A percentile compares a stretch with the other conserved stretches of the same genome.
Conservation (phyloP, 2,888 invertebrate species). For the Dryomyza anilis region DNA sequence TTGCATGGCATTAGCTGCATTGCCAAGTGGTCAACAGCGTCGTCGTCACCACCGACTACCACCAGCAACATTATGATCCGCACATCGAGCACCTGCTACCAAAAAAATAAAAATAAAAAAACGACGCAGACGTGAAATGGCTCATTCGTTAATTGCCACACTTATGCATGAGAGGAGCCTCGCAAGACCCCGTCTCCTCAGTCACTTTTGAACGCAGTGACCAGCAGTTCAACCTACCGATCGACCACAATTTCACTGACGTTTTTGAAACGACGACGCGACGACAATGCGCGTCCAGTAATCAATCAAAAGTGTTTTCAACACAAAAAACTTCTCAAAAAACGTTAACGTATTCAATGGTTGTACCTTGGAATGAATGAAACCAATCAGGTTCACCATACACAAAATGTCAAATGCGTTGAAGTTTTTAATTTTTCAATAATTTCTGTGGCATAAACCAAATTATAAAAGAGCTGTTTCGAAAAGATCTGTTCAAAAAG, state of each 20-base stretch:
- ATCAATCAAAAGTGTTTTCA: slow-evolving; percentile 15
- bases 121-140: background rate
- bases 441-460: too few species aligned
- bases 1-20: too few species aligned
- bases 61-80: background rate
- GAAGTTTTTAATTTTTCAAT: slow-evolving; percentile 1
- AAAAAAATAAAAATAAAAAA: background rate
- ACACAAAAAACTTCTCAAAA: too few species aligned
- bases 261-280: too few species aligned
- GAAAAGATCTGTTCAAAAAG: background rate
- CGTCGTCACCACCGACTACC: background rate
- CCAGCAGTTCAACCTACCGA: background rate
- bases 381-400: background rate
- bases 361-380: background rate
- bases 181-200: too few species aligned
- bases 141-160: slow-evolving; percentile 14
- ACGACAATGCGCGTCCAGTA: background rate
- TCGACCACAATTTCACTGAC: slow-evolving; percentile 8
- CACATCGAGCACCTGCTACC: background rate
- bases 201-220: background rate
- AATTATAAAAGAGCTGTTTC: too few species aligned
- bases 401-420: slow-evolving; percentile 2
- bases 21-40: too few species aligned
- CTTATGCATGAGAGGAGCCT: too few species aligned
- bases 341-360: background rate